Conservation (phyloP, 1,140 invertebrate genomes). For the Saxidomus purpurata region DNA sequence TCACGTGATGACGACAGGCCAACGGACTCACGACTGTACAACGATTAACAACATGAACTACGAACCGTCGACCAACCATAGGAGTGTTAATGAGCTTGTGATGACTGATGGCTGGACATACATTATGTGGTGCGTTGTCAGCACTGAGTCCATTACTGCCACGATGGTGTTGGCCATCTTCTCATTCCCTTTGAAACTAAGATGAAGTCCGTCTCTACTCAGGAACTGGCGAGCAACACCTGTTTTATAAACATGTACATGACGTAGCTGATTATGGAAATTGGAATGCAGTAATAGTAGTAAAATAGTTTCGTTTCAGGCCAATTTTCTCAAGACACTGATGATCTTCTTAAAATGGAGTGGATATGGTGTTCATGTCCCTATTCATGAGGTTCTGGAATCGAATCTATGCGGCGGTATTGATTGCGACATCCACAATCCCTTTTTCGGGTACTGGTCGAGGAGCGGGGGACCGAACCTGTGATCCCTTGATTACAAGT, state of each 20-base stretch:
- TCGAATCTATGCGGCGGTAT: no score
- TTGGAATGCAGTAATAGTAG: not conserved
- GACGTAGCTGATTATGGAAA: not conserved
- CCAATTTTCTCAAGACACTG: not conserved
- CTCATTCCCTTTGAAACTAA: not conserved
- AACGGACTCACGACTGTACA: not conserved
- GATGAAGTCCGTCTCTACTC: constrained; percentile 8
- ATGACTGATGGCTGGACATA: not conserved
- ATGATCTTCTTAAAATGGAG: not conserved
- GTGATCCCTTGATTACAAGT: no score
- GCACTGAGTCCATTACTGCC: not conserved
- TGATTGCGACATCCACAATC: no score
- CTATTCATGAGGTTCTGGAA: no score
- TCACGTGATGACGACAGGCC: not conserved
- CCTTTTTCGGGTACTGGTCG: no score
- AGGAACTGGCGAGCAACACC: constrained; percentile 14
- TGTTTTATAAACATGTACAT: no score
- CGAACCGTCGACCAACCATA: not conserved
- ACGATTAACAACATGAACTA: not conserved
- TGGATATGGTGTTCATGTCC: no score
- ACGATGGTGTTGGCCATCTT: constrained; percentile 22
- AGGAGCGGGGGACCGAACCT: no score
- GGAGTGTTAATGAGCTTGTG: not conserved
- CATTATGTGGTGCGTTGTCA: no score
- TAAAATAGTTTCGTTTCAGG: not conserved